Evolutionary conservation across 2,797 vertebrate genomes (phyloP).

Genomic region (Natrix natrix): DNA sequence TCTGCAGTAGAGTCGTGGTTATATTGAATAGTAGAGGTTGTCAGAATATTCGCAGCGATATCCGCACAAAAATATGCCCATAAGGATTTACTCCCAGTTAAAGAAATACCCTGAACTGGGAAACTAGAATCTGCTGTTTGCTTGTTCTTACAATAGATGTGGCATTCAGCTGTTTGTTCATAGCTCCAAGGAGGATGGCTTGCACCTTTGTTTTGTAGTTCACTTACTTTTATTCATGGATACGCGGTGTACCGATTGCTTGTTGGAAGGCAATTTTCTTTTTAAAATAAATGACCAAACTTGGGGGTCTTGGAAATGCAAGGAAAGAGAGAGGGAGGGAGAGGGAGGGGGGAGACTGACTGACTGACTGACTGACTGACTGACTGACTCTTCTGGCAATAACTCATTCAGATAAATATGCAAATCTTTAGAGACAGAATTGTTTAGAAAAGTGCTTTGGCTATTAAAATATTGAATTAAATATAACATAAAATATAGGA

Average conservation of each 20-base stretch:
- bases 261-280: constrained; percentile 47
- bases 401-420: constrained; percentile 63
- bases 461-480: constrained; percentile 65
- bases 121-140: background rate
- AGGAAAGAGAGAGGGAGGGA: constrained; percentile 8
- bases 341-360: too few relatives aligned
- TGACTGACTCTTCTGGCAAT: constrained; percentile 63
- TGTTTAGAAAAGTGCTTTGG: constrained; percentile 62
- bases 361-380: too few relatives aligned
- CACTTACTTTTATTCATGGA: background rate
- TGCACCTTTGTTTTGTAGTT: background rate
- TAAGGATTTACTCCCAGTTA: background rate
- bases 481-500: constrained; percentile 58
- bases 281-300: constrained; percentile 53
- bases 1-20: background rate
- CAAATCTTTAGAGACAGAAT: constrained; percentile 64
- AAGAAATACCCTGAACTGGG: background rate
- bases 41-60: background rate
- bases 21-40: background rate
- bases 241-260: background rate
- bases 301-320: constrained; percentile 63
- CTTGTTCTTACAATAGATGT: background rate
- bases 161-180: background rate
- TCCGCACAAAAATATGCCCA: background rate
- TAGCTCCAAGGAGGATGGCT: background rate